Percentiles rank a stretch among this genome's conserved stretches.
Evolutionary conservation across 2,888 invertebrate species (phyloP).

Genomic region (Rhogogaster chlorosoma): DNA sequence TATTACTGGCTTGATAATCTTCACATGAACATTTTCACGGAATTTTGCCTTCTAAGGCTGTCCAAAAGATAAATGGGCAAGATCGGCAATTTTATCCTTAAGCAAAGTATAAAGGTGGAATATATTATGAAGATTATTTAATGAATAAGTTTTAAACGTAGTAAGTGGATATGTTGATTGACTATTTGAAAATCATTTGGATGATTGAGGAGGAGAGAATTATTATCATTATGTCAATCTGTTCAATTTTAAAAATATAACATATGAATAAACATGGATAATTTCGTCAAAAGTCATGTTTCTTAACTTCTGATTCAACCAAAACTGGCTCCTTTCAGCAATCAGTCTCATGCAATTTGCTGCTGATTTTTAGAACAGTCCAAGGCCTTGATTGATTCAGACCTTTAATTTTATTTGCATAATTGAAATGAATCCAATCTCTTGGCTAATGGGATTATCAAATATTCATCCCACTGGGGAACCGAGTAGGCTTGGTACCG

Average conservation of each 20-base stretch:
- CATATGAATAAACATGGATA: constrained; percentile 3
- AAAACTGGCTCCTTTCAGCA: not conserved
- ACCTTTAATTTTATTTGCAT: constrained; percentile 38
- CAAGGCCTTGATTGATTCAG: not conserved
- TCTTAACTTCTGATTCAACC: not conserved
- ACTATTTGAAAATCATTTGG: not conserved
- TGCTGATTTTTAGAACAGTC: not conserved
- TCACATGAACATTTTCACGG: not conserved
- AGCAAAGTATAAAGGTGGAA: not conserved
- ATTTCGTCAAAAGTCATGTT: not conserved
- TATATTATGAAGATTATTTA: not conserved
- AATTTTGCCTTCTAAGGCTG: not conserved
- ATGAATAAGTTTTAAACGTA: not conserved
- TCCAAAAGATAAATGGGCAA: not conserved
- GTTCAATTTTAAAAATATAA: not conserved
- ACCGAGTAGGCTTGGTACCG: not conserved
- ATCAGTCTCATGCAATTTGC: not conserved
- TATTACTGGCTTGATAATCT: not conserved
- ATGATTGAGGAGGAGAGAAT: not conserved
- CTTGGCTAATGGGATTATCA: constrained; percentile 28
- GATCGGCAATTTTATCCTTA: not conserved
- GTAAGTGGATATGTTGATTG: not conserved
- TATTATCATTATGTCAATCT: not conserved
- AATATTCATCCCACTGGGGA: constrained; percentile 19
- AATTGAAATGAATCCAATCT: constrained; percentile 27